A percentile compares a stretch with the other conserved stretches of the same genome.
Evolutionary conservation across 2,797 vertebrate species (phyloP).

Genomic region (Pseudopleuronectes americanus): DNA sequence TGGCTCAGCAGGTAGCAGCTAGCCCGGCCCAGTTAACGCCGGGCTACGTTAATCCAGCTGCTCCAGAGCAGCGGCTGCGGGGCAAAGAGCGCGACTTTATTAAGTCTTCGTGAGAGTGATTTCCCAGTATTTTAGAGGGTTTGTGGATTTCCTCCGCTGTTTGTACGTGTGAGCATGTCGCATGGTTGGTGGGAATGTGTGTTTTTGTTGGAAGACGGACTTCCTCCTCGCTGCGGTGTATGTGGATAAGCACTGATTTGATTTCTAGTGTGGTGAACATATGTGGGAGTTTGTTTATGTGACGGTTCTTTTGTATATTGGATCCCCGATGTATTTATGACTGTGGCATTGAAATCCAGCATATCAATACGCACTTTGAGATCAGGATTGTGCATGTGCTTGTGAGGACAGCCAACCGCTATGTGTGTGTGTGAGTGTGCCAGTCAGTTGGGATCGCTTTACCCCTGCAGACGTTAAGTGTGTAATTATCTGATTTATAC

Average conservation of each 20-base stretch:
- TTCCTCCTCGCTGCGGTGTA: slow-evolving; percentile 30
- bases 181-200: slow-evolving; percentile 47
- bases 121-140: slow-evolving; percentile 50
- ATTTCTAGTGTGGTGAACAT: slow-evolving; percentile 51
- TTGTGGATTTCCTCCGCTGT: slow-evolving; percentile 60
- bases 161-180: slow-evolving; percentile 33
- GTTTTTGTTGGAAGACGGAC: slow-evolving; percentile 52
- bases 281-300: slow-evolving; percentile 59
- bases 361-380: slow-evolving; percentile 38
- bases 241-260: slow-evolving; percentile 43
- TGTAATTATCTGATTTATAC: slow-evolving; percentile 65
- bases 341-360: slow-evolving; percentile 33
- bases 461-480: slow-evolving; percentile 34
- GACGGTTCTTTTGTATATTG: slow-evolving; percentile 39
- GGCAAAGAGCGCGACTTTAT: slow-evolving; percentile 61
- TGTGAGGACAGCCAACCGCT: slow-evolving; percentile 10
- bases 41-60: slow-evolving; percentile 63
- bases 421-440: slow-evolving; percentile 2
- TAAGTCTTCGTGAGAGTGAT: slow-evolving; percentile 51
- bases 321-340: slow-evolving; percentile 61
- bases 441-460: slow-evolving; percentile 16
- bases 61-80: slow-evolving; percentile 36
- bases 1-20: slow-evolving; percentile 74
- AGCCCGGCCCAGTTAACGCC: slow-evolving; percentile 52
- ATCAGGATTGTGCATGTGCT: slow-evolving; percentile 21